These are phyloP conservation scores for Mionectes macconnelli DNA, from an alignment of 2,113 vertebrate genomes.

Conservation along the genomic window DNA sequence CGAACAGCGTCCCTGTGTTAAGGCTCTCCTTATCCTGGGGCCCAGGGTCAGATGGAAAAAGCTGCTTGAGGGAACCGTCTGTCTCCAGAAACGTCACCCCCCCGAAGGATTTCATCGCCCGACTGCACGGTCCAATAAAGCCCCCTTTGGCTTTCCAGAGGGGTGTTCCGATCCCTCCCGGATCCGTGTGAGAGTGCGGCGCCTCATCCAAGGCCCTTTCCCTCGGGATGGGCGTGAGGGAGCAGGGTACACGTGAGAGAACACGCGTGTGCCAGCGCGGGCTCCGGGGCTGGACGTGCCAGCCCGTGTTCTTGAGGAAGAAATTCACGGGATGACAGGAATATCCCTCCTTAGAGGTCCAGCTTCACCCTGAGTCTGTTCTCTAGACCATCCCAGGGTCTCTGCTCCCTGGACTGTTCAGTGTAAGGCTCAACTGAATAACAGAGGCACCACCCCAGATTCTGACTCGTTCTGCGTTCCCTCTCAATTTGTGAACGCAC, in stretches of 20 bases:
- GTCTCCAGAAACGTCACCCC: conserved; percentile 26
- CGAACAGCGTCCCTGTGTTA: conserved; percentile 15
- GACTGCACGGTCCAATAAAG: not conserved
- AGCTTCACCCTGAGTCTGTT: not conserved
- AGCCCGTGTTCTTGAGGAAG: not conserved
- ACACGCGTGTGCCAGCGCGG: not conserved
- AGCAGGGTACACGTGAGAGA: rapidly evolving
- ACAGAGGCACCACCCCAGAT: not conserved
- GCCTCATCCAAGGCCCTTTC: rapidly evolving
- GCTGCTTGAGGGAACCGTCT: not conserved
- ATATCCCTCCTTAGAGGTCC: not conserved
- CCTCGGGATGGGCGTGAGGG: rapidly evolving
- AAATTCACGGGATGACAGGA: not conserved
- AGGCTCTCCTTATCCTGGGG: not conserved
- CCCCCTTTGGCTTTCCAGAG: not conserved
- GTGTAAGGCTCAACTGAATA: not conserved
- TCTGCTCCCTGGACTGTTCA: not conserved
- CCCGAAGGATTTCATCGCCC: conserved; percentile 20
- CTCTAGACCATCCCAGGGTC: not conserved
- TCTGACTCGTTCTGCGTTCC: not conserved
- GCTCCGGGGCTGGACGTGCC: not conserved
- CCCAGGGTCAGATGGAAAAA: conserved; percentile 39
- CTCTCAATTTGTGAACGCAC: not conserved
- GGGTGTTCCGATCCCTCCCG: rapidly evolving
- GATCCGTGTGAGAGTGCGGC: not conserved